These are phyloP conservation scores for Limnephilus auricula DNA, from an alignment of 2,888 invertebrate genomes.

Conservation along the genomic window DNA sequence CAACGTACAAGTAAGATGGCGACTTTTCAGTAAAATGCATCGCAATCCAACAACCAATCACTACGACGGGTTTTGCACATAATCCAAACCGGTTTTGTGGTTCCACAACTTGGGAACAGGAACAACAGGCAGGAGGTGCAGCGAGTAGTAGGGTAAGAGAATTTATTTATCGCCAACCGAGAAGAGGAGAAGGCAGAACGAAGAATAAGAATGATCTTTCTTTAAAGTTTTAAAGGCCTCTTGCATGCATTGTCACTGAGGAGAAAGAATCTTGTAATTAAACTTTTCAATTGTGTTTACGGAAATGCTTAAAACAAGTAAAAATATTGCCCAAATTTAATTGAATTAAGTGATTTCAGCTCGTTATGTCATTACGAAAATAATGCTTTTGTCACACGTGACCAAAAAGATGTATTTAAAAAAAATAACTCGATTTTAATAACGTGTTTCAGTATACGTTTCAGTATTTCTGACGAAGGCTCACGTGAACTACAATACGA, in stretches of 20 bases:
- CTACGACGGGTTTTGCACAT: neutral
- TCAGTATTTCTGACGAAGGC: no score
- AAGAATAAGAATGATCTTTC: neutral
- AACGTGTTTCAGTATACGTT: no score
- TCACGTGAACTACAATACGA: no score
- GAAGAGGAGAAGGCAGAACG: neutral
- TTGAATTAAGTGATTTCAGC: no score
- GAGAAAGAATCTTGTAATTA: neutral
- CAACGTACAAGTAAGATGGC: neutral
- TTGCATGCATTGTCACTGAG: neutral
- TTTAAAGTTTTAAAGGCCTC: neutral
- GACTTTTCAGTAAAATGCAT: neutral
- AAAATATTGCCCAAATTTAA: no score
- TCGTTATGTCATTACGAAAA: no score
- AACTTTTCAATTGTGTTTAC: neutral
- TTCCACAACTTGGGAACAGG: neutral
- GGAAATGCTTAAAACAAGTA: neutral
- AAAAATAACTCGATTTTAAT: no score
- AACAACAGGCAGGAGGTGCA: neutral
- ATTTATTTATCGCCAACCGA: neutral
- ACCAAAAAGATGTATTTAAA: no score
- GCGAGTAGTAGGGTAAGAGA: neutral
- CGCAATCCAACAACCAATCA: constrained; percentile 3
- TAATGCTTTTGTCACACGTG: no score
- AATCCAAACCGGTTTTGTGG: constrained; percentile 8